These are phyloP conservation scores for Geococcyx californianus DNA, from an alignment of 2,113 vertebrate genomes.

Conservation along the genomic window DNA sequence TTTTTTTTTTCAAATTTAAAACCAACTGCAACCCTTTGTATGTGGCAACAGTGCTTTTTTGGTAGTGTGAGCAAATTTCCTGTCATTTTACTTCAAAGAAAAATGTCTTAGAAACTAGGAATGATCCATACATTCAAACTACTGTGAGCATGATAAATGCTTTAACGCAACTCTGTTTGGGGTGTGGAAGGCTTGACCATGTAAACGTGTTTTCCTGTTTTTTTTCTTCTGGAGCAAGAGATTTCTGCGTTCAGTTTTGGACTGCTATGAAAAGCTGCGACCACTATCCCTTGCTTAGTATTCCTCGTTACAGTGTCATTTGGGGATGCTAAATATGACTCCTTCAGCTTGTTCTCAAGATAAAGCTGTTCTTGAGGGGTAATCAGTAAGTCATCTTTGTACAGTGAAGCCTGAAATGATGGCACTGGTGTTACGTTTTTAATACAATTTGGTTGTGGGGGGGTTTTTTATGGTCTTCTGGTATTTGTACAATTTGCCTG, in stretches of 20 bases:
- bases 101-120: not conserved
- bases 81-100: not conserved
- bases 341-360: conserved; percentile 8
- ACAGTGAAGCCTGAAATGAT: conserved; percentile 19
- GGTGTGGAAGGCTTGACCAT: not conserved
- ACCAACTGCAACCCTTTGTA: not conserved
- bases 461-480: conserved; percentile 12
- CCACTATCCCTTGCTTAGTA: not conserved
- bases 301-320: not conserved
- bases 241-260: not conserved
- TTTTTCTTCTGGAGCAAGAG: not conserved
- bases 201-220: not conserved
- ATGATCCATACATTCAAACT: not conserved
- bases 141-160: not conserved
- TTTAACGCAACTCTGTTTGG: not conserved
- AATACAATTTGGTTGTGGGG: conserved; percentile 10
- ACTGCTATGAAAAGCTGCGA: not conserved
- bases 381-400: not conserved
- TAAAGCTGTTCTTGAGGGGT: not conserved
- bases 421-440: not conserved
- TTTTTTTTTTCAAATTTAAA: not conserved
- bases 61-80: not conserved
- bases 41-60: not conserved
- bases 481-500: conserved; percentile 17
- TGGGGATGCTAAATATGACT: not conserved